Evolutionary conservation across 2,888 invertebrate species (phyloP), one percentile per base, ranked within the genome.

Genomic region (Erebia epiphron): DNA sequence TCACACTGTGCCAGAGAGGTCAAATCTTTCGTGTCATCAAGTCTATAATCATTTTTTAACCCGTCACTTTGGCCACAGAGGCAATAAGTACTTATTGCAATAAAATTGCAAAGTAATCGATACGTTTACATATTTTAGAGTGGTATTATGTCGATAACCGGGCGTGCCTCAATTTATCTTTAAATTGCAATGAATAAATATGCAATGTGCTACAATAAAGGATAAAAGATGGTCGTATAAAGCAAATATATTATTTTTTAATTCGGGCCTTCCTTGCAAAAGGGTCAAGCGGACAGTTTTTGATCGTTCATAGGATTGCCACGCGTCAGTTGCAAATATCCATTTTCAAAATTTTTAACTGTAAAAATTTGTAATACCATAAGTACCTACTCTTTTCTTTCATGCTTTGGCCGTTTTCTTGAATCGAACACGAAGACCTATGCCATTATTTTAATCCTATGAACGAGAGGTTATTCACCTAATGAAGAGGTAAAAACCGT

Each of bases 41-140:
- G 50, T 50, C 9, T 54, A 18, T 18, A 54, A 54, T 54, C 18
- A 18, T 18, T 21, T 21, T 26, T 57, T 18, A 26, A 61, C 35
- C 54, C n/a, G 1, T 13, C 41, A 41, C 54, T 14, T 64, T 16
- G 10, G 26, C 11, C 16, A 7, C 35, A 54, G 13, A 54, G 52
- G 54, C 64, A 21, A 58, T 58, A 13, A 16, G 26, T 52, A 54
- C 54, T 54, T 54, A 2, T 26, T 26, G 52, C 35, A 52, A 64
- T 54, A 63, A 68, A 57, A 41, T 21, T 54, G 61, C 35, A 63
- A 21, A 69, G 50, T 64, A 70, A 70, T 72, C 66, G 54, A 74
- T 69, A 63, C 57, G 49, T 69, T 71, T 72, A 69, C 68, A 74
- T 74, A 74, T 72, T 73, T 73, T 73, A 73, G 70, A 72, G 72